Base-by-base conservation (phyloP, 2,113 vertebrate species). In the Camelus dromedarius region DNA sequence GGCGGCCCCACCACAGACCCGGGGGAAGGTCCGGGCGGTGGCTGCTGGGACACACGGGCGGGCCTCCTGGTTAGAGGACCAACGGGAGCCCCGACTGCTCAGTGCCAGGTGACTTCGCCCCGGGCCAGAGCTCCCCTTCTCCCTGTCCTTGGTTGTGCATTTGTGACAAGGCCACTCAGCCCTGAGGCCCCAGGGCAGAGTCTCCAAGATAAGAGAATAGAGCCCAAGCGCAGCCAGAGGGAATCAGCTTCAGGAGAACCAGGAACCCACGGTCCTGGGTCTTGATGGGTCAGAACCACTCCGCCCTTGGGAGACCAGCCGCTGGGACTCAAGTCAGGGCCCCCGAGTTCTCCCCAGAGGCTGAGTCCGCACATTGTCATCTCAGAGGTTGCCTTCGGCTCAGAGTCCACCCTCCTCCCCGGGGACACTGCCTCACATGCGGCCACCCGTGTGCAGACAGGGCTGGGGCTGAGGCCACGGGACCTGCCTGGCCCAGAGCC, bases 11-110 rank as follows among this genome's bases (percentile, higher is more conserved):
- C 46, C 0, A 0, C 13, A 18, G 15, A 35, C 1, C 11, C 24
- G 1, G 8, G 62, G n/a, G 32, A 1, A 77, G 30, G 32, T 6
- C 50, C 75, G 4, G 20, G 32, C 50, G 28, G 58, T 1, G 3
- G 58, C 10, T 22, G 48, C 73, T 76, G 30, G 52, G 4, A 76
- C 30, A 52, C 30, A 2, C 1, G 28, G 30, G 30, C 73, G 3
- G 13, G 30, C 7, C 7, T 19, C 30, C 83, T 10, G 26, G 32
- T 30, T 1, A 13, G 28, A 13, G 1, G 4, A 2, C 26, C 0
- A 0, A 28, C 1, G 28, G 20, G 38, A 7, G 50, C 15, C 1
- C 12, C 20, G 26, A 15, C 8, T 0, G 8, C 3, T 19, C 0
- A 6, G 2, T 9, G 4, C 3, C n/a, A 8, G 20, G 30, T 30